Evolutionary conservation across 2,888 invertebrate species (phyloP), one percentile per base, ranked within the genome.

Genomic region (Neelides folsomi): DNA sequence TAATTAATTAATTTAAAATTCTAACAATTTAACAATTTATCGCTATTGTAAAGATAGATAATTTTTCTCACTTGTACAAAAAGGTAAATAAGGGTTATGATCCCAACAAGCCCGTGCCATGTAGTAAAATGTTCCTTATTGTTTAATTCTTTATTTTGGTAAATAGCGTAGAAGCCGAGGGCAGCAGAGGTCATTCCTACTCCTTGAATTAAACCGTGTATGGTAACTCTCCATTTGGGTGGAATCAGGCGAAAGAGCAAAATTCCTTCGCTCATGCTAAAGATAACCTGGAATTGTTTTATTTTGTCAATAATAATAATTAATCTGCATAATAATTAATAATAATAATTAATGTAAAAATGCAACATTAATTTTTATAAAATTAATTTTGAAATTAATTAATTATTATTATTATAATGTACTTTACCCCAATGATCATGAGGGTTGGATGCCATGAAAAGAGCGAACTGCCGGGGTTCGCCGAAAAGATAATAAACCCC

Each of bases 401-500:
- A n/a, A n/a, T n/a, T n/a, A n/a, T n/a, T n/a, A n/a, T n/a, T n/a
- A n/a, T n/a, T n/a, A n/a, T n/a, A n/a, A n/a, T n/a, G n/a, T 10
- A 16, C 36, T 53, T 53, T 57, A 61, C 61, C 16, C 59, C 60
- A 15, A 60, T 15, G 12, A 47, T 36, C 60, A 60, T 60, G 46
- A 54, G 57, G 3, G 60, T 56, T 1, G 63, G 63, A 57, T 63
- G 63, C 54, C 55, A 63, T 2, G 60, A 60, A 40, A 63, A 63
- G 12, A 54, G 43, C 2, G 58, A 55, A 36, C 51, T 53, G 27
- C 62, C 59, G 1, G 62, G 62, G n/a, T 46, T 20, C 6, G 59
- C 54, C 5, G 51, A 43, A 9, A 55, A 18, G 7, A 55, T 47
- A 1, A 62, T 44, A 37, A 53, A 58, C n/a, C 44, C 48, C 2